A percentile compares a stretch with the other conserved stretches of the same genome.
Conservation (phyloP, 2,888 invertebrate genomes). For the Gymnosoma rotundatum region DNA sequence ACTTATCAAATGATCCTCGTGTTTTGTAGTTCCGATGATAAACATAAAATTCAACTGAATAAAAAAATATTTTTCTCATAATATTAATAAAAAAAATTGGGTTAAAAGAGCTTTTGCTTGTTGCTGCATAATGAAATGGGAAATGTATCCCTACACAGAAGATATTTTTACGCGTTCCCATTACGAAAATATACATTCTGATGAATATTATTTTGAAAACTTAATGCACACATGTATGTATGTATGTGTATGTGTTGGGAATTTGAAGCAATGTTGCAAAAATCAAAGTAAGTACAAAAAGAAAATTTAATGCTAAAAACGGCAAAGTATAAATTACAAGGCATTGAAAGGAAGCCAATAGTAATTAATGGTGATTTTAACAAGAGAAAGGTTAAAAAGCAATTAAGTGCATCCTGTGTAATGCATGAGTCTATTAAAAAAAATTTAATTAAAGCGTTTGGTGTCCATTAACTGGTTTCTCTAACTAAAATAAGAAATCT, state of each 20-base stretch:
- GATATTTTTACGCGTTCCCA: conserved; percentile 66
- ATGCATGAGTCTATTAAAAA: too few relatives aligned
- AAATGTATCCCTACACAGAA: conserved; percentile 54
- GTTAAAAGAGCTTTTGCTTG: conserved; percentile 6
- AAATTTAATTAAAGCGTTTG: too few relatives aligned
- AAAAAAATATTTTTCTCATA: conserved; percentile 42
- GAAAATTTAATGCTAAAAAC: too few relatives aligned
- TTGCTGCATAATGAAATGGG: conserved; percentile 28
- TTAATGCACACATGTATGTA: not conserved
- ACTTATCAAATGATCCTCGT: not conserved
- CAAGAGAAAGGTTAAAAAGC: too few relatives aligned
- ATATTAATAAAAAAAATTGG: conserved; percentile 34
- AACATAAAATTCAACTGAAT: conserved; percentile 15
- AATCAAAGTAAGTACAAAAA: not conserved
- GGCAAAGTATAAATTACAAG: too few relatives aligned
- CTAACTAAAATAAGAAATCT: too few relatives aligned
- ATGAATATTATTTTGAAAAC: not conserved
- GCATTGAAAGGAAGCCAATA: too few relatives aligned
- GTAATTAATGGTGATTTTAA: too few relatives aligned
- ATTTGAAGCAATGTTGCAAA: not conserved
- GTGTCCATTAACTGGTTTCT: too few relatives aligned
- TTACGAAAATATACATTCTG: conserved; percentile 47
- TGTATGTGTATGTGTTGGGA: not conserved
- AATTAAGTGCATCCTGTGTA: too few relatives aligned
- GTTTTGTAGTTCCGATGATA: too few relatives aligned